phyloP scores from a whole-genome alignment of 2,797 vertebrate species.

The Florisuga fusca region DNA sequence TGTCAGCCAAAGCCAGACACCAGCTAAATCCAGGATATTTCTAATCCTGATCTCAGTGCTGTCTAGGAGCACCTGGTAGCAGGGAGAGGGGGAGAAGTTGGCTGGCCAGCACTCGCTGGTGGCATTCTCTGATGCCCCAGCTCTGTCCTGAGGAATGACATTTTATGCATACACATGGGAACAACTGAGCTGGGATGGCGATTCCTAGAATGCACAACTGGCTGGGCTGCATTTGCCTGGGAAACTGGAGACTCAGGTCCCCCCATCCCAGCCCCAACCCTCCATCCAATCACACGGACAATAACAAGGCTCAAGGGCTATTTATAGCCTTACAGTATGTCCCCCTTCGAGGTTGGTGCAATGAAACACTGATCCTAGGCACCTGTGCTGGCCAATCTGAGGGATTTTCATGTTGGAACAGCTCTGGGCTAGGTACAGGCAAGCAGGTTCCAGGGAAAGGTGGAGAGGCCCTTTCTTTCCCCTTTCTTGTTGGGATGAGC shows the following conservation, averaged over 20 bases:
- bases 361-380: conserved; percentile 65
- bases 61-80: conserved; percentile 55
- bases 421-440: conserved; percentile 46
- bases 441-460: not conserved
- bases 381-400: conserved; percentile 71
- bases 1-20: conserved; percentile 58
- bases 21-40: conserved; percentile 65
- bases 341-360: conserved; percentile 43
- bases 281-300: conserved; percentile 69
- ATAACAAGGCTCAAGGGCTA: conserved; percentile 60
- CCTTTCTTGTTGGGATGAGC: not conserved
- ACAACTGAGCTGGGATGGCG: conserved; percentile 67
- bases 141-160: conserved; percentile 12
- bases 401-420: not conserved
- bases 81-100: conserved; percentile 8
- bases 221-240: conserved; percentile 63
- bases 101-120: not conserved
- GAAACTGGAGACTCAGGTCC: conserved; percentile 70
- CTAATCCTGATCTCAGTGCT: conserved; percentile 48
- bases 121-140: conserved; percentile 5
- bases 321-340: conserved; percentile 67
- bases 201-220: conserved; percentile 76
- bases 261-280: conserved; percentile 57
- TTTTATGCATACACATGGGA: conserved; percentile 53
- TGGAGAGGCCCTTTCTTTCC: not conserved